phyloP scores from a whole-genome alignment of 2,113 vertebrate genomes.

The Anser brachyrhynchus region DNA sequence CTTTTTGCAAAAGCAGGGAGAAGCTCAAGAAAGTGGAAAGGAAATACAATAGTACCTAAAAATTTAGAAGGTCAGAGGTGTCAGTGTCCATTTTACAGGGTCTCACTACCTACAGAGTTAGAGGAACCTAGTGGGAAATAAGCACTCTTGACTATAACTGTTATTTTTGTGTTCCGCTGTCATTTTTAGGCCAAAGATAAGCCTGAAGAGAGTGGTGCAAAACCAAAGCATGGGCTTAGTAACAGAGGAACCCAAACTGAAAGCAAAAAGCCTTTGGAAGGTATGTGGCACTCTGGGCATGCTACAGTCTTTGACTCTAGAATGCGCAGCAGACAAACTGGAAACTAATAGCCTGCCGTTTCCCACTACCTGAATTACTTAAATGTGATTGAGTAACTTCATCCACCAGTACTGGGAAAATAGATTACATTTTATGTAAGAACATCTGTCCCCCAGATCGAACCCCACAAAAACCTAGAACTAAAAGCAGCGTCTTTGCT shows the following conservation, averaged over 20 bases:
- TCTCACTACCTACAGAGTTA: background rate
- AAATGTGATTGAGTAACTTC: background rate
- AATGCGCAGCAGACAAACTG: background rate
- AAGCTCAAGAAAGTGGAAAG: background rate
- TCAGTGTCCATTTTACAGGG: background rate
- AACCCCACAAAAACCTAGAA: background rate
- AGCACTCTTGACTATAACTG: background rate
- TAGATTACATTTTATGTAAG: background rate
- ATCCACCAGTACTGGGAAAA: background rate
- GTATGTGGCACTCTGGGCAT: slow-evolving; percentile 57
- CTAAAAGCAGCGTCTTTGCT: background rate
- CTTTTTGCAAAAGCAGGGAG: background rate
- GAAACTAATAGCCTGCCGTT: slow-evolving; percentile 9
- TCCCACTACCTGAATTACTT: slow-evolving; percentile 26
- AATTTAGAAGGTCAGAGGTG: background rate
- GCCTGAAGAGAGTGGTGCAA: slow-evolving; percentile 75
- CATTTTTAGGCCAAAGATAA: slow-evolving; percentile 78
- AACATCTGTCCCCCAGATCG: background rate
- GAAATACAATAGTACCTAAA: background rate
- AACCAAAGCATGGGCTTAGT: slow-evolving; percentile 65
- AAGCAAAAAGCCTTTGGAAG: slow-evolving; percentile 65
- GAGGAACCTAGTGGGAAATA: background rate
- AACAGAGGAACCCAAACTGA: slow-evolving; percentile 74
- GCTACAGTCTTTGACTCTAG: background rate
- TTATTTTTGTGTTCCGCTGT: background rate